Evolutionary conservation across 2,113 vertebrate species (phyloP).

Genomic region (Ptilorrhoa leucosticta): DNA sequence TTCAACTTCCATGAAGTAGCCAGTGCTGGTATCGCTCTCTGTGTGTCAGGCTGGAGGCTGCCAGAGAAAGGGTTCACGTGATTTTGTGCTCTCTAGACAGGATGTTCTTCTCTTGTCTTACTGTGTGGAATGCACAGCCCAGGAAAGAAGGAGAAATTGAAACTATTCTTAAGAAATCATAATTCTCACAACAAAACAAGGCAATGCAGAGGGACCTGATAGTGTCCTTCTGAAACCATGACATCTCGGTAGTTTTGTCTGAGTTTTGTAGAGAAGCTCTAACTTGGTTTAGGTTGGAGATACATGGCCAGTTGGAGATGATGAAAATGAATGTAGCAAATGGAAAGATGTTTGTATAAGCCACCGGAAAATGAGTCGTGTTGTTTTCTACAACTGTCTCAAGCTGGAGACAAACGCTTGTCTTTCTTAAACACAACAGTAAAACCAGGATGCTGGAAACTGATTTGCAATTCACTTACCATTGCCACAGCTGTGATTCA

Average conservation of each 20-base stretch:
- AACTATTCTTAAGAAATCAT: neutral
- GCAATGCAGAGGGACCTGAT: neutral
- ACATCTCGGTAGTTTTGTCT: neutral
- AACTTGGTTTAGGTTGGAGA: neutral
- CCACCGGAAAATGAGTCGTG: neutral
- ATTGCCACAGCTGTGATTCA: neutral
- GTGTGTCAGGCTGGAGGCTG: accelerated
- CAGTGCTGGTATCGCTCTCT: neutral
- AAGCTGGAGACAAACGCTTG: neutral
- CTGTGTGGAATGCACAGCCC: neutral
- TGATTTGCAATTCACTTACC: neutral
- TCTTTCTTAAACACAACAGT: neutral
- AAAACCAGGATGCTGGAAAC: neutral
- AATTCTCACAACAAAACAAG: neutral
- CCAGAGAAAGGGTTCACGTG: neutral
- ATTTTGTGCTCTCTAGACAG: neutral
- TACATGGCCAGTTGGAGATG: neutral
- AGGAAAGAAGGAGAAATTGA: neutral
- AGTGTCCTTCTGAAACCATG: neutral
- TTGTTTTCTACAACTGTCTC: neutral
- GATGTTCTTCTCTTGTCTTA: neutral
- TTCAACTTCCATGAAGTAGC: neutral
- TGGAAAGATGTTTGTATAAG: neutral
- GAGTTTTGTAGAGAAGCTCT: neutral
- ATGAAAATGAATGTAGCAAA: neutral